Base-by-base conservation (phyloP, 2,797 vertebrate genomes). In the Threskiornis aethiopicus region DNA sequence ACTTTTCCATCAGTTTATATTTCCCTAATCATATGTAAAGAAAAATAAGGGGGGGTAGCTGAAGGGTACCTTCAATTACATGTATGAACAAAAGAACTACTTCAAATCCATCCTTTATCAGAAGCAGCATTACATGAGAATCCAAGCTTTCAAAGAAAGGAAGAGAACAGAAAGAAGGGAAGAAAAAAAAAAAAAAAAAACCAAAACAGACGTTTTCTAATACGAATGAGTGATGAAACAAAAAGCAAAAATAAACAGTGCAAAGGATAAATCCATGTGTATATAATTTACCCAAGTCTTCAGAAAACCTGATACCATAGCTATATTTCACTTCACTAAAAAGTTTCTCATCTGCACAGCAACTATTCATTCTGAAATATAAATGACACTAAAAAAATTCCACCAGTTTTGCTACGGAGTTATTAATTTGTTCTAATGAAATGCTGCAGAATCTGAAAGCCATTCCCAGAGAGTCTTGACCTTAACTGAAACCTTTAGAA, bases 141-240 rank as follows among this genome's bases (percentile, higher is more conserved):
- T 42, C 10, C 10, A 55, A 41, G n/a, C 7, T 71, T 84, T 66
- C 26, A 44, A 73, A 59, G 12, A 80, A 72, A 72, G 31, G 37
- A 39, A 81, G 20, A 66, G 6, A 13, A 57, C n/a, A 77, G 13
- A 61, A 62, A 44, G 1, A 20, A 4, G 10, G 15, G n/a, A 51
- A 16, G 42, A 39, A 21, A 6, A 9, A 1, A 46, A 5, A 4
- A 42, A 28, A 14, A 11, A 4, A n/a, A n/a, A n/a, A n/a, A n/a
- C n/a, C n/a, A n/a, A n/a, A n/a, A n/a, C n/a, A n/a, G 1, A 12
- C 18, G 33, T 54, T 82, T 54, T 70, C 14, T 80, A 65, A n/a
- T 16, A 28, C 25, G 13, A 84, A 42, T 19, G 5, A 6, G 3
- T 46, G 25, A n/a, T 65, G 49, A 69, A 62, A 41, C 5, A 78